phyloP scores from a whole-genome alignment of 2,888 invertebrate genomes.

The Lamellibrachia satsuma region DNA sequence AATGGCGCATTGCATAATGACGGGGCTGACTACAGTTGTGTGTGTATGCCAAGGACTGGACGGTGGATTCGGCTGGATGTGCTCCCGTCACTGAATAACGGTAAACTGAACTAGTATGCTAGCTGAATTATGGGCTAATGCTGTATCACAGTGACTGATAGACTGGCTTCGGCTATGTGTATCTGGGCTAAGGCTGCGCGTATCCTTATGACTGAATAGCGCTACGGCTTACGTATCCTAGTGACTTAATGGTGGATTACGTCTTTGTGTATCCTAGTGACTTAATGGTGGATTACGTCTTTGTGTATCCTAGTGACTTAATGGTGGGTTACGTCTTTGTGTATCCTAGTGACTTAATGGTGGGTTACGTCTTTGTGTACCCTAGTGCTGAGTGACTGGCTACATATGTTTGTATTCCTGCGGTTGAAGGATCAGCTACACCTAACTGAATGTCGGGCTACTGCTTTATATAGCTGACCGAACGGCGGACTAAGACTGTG shows the following conservation, averaged over 20 bases:
- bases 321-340: background rate
- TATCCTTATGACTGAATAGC: background rate
- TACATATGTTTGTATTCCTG: too few species aligned
- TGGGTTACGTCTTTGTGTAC: too few species aligned
- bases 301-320: background rate
- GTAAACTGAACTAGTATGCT: too few species aligned
- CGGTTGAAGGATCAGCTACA: too few species aligned
- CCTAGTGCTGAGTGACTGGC: too few species aligned
- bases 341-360: background rate
- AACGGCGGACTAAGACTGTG: too few species aligned
- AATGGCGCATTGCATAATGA: background rate
- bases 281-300: background rate
- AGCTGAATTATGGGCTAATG: background rate
- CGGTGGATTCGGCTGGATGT: background rate
- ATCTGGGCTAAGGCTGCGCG: too few species aligned
- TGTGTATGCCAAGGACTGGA: background rate
- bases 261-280: background rate
- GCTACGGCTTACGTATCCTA: background rate
- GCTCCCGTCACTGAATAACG: background rate
- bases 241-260: too few species aligned
- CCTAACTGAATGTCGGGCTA: too few species aligned
- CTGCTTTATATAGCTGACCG: too few species aligned
- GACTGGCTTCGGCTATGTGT: background rate
- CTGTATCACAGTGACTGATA: background rate
- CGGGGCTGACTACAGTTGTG: background rate